Conservation (phyloP, 2,888 invertebrate species). For the Drosophila borborema region DNA sequence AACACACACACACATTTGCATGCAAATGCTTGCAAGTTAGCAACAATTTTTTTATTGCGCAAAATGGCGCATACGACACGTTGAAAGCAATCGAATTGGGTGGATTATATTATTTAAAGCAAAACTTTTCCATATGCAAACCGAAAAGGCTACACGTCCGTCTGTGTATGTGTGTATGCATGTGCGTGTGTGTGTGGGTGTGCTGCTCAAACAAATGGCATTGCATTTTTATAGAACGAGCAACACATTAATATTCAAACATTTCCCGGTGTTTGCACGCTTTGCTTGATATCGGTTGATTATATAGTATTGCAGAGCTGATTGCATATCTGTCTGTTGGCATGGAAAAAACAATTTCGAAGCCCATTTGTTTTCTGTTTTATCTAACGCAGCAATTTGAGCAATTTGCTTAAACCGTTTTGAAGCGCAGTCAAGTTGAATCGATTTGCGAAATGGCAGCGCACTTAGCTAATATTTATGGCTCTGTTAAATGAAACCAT, state of each 20-base stretch:
- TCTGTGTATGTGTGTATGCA: too few relatives aligned
- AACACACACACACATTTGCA: slow-evolving; percentile 4
- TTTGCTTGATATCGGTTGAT: slow-evolving; percentile 4
- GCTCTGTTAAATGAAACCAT: neutral
- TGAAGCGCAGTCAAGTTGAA: slow-evolving; percentile 1
- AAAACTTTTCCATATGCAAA: slow-evolving; percentile 29
- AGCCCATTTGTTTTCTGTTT: slow-evolving; percentile 24
- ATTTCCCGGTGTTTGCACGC: slow-evolving; percentile 3
- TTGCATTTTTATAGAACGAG: slow-evolving; percentile 42
- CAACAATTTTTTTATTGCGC: slow-evolving; percentile 35
- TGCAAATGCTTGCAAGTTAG: slow-evolving; percentile 24
- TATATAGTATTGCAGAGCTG: neutral
- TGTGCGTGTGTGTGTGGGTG: neutral
- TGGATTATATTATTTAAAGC: slow-evolving; percentile 13
- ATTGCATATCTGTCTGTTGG: slow-evolving; percentile 1
- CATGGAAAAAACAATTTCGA: slow-evolving; percentile 1
- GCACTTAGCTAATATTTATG: neutral
- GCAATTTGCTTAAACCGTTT: slow-evolving; percentile 3
- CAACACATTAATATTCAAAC: slow-evolving; percentile 53
- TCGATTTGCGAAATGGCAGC: slow-evolving; percentile 11
- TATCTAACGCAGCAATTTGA: slow-evolving; percentile 16
- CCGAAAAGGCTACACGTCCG: neutral
- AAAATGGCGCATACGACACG: slow-evolving; percentile 50
- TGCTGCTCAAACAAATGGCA: neutral
- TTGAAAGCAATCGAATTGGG: slow-evolving; percentile 22